Conservation (phyloP, 1,140 invertebrate genomes). For the Colletes latitarsis region DNA sequence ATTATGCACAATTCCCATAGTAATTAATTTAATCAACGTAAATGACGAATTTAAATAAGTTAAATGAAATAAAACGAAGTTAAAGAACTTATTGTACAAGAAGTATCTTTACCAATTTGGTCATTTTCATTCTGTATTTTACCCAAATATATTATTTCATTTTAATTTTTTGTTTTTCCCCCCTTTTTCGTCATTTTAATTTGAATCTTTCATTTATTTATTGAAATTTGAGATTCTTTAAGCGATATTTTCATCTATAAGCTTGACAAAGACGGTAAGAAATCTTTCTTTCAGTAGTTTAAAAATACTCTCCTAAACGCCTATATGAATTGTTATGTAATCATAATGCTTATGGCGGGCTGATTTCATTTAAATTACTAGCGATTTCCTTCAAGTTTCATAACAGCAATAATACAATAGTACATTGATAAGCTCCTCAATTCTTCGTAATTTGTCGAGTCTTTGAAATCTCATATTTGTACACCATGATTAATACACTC, state of each 20-base stretch:
- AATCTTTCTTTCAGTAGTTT: slow-evolving; percentile 44
- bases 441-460: slow-evolving; percentile 64
- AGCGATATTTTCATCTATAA: slow-evolving; percentile 51
- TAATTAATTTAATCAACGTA: slow-evolving; percentile 37
- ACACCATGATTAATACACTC: slow-evolving; percentile 65
- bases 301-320: slow-evolving; percentile 63
- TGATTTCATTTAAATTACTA: slow-evolving; percentile 36
- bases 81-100: slow-evolving; percentile 23
- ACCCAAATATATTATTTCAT: slow-evolving; percentile 10
- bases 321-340: slow-evolving; percentile 48
- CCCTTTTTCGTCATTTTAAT: slow-evolving; percentile 1
- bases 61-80: slow-evolving; percentile 4
- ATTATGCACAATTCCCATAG: slow-evolving; percentile 42
- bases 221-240: slow-evolving; percentile 60
- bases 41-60: slow-evolving; percentile 37
- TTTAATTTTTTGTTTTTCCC: slow-evolving; percentile 12
- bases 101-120: slow-evolving; percentile 1
- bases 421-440: slow-evolving; percentile 68
- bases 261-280: slow-evolving; percentile 47
- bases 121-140: not conserved
- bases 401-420: slow-evolving; percentile 63
- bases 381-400: slow-evolving; percentile 53
- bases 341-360: slow-evolving; percentile 12
- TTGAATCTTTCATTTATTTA: not conserved
- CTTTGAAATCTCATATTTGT: slow-evolving; percentile 71